Evolutionary conservation across 2,113 vertebrate genomes (phyloP), one percentile per base, ranked within the genome.

Genomic region (Butastur rufipennis): DNA sequence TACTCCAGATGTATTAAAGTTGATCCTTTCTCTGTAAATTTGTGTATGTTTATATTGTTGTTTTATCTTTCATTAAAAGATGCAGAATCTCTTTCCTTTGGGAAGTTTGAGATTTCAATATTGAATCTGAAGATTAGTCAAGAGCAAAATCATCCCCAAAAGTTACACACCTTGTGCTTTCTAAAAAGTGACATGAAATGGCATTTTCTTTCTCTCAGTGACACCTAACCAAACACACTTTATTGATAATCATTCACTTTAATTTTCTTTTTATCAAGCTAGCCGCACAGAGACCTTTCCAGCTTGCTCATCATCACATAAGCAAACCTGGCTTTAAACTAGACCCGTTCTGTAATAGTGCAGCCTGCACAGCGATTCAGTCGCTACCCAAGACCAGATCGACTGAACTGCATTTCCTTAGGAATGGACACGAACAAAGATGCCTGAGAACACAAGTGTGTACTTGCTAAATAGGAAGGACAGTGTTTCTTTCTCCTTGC

Each of bases 1-100:
- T 99, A 99, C 97, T 99, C 98, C 98, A 98, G 97, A 98, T 99
- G 98, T 99, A 99, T 99, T 99, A 99, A 98, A 98, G 97, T 98
- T 98, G 98, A 97, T 98, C 98, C 98, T 98, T 98, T 98, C 98
- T 99, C 99, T 99, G 98, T 99, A 99, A 98, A 97, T 98, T 97
- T 98, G 97, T 98, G 98, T 98, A 98, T 98, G 98, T 98, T 98
- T 98, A 98, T 98, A 98, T 98, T 98, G 98, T 98, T 98, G 98
- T 97, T 98, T 98, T 98, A 98, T 97, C 98, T 98, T 98, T 98
- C 98, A 98, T 98, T 98, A 98, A 98, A 98, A 97, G 96, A 98
- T 98, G 95, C 98, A 97, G 97, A 98, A 98, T 98, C 98, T 98
- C 98, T 42, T 97, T 97, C 95, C 87, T 97, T 96, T 98, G 92